Evolutionary conservation across 2,888 invertebrate genomes (phyloP).

Genomic region (Petrolisthes cinctipes): DNA sequence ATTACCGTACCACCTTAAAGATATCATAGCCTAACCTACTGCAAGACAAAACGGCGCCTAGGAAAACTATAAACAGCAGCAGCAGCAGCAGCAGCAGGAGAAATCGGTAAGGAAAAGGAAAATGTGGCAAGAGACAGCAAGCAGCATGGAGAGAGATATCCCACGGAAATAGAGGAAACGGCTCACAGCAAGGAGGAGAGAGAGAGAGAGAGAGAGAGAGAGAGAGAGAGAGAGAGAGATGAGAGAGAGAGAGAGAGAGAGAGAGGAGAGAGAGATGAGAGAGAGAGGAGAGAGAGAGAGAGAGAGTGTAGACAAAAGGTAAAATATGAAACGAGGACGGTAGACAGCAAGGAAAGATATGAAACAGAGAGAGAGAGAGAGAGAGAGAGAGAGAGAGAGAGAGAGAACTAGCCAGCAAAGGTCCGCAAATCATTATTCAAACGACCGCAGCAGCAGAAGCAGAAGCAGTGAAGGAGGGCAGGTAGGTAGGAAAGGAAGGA

Average conservation of each 20-base stretch:
- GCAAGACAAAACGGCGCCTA: not conserved
- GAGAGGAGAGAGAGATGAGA: not conserved
- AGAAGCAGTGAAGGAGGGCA: not conserved
- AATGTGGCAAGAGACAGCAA: not conserved
- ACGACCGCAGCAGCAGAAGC: not conserved
- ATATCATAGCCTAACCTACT: no score
- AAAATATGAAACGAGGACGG: not conserved
- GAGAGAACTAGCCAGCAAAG: not conserved
- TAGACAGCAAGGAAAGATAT: not conserved
- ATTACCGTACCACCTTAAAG: no score
- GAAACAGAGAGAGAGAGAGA: not conserved
- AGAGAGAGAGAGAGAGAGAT: constrained; percentile 11
- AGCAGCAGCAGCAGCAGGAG: not conserved
- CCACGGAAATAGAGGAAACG: not conserved
- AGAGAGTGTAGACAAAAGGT: not conserved
- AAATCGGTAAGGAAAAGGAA: not conserved
- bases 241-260: not conserved
- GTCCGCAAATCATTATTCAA: not conserved
- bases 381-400: not conserved
- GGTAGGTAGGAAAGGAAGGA: not conserved
- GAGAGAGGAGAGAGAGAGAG: not conserved
- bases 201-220: constrained; percentile 2
- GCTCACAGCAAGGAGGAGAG: not conserved
- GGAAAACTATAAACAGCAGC: not conserved
- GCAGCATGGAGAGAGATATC: not conserved